phyloP scores from a whole-genome alignment of 2,888 invertebrate genomes.

The Parapristionchus giblindavisi region DNA sequence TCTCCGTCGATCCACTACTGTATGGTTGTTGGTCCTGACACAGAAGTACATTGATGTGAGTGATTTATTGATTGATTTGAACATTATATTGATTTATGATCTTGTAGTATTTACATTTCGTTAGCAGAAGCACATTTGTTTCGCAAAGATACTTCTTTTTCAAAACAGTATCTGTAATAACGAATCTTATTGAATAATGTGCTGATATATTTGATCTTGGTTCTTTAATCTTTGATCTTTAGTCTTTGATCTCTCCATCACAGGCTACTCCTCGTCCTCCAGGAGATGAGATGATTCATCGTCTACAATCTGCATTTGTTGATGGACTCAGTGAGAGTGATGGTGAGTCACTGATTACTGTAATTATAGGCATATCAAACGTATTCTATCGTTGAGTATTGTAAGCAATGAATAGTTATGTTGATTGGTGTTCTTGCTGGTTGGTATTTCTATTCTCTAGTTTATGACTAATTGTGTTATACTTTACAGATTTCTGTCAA shows the following conservation, averaged over 20 bases:
- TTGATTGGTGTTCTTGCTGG: conserved; percentile 9
- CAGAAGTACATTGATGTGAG: conserved; percentile 36
- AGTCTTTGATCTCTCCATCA: too few species aligned
- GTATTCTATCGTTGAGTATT: neutral
- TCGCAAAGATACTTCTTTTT: neutral
- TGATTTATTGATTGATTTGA: too few species aligned
- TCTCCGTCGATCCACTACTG: conserved; percentile 51
- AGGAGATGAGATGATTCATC: conserved; percentile 9
- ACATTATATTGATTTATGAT: too few species aligned
- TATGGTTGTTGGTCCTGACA: conserved; percentile 52
- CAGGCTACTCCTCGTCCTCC: conserved; percentile 28
- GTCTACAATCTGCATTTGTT: conserved; percentile 54
- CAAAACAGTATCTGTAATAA: neutral
- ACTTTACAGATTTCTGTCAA: conserved; percentile 84
- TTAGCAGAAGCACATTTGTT: too few species aligned
- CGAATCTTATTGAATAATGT: too few species aligned
- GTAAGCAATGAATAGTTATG: neutral
- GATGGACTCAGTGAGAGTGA: conserved; percentile 59
- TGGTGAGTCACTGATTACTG: conserved; percentile 32
- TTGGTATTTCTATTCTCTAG: too few species aligned
- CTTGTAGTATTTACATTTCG: too few species aligned
- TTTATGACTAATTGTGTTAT: neutral
- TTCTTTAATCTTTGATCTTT: too few species aligned
- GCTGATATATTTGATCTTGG: too few species aligned
- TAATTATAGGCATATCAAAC: neutral